Conservation (phyloP, 1,140 invertebrate species). For the Lucilia cuprina region DNA sequence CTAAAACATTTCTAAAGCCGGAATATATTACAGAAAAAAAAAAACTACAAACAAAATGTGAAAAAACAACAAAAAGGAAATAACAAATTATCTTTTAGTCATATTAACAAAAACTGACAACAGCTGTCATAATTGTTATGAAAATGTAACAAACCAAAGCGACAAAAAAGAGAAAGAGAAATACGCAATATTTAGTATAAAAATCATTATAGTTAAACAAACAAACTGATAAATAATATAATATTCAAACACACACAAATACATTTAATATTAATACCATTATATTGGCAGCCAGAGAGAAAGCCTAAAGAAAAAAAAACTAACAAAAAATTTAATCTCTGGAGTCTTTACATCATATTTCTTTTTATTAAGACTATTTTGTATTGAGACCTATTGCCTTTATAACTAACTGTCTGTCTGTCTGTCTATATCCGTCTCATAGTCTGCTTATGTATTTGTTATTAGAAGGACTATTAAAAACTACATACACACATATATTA, state of each 20-base stretch:
- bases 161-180: background rate
- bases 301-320: background rate
- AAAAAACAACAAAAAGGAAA: background rate
- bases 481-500: no score
- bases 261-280: no score
- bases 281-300: background rate
- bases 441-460: no score
- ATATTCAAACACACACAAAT: background rate
- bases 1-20: background rate
- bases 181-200: background rate
- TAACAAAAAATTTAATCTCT: background rate
- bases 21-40: background rate
- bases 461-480: no score
- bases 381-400: no score
- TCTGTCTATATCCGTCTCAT: no score
- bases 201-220: background rate
- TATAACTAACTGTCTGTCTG: no score
- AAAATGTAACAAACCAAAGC: slow-evolving; percentile 4
- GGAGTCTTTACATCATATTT: background rate
- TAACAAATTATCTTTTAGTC: slow-evolving; percentile 6
- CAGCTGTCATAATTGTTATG: slow-evolving; percentile 18
- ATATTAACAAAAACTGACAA: slow-evolving; percentile 27
- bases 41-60: background rate
- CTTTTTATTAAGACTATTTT: background rate
- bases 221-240: background rate